A percentile compares a stretch with the other conserved stretches of the same genome.
Conservation (phyloP, 2,888 invertebrate genomes). For the Hoplodrina blanda region DNA sequence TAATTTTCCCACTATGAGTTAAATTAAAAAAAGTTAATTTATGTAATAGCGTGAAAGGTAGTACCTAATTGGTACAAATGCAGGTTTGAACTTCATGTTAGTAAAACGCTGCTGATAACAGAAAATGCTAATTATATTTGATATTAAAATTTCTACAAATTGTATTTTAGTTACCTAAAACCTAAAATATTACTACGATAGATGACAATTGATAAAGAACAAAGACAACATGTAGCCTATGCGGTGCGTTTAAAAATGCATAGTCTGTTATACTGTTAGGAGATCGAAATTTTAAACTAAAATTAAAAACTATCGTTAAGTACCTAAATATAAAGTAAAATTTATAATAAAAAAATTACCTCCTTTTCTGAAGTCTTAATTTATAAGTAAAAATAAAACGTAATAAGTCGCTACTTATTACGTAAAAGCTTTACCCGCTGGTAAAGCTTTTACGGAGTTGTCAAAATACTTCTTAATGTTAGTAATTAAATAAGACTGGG, state of each 20-base stretch:
- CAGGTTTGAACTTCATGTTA: constrained; percentile 11
- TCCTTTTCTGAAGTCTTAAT: constrained; percentile 9
- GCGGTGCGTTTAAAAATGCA: too few relatives aligned
- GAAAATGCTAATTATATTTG: neutral
- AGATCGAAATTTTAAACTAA: neutral
- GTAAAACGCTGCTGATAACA: constrained; percentile 23
- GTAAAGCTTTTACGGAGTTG: constrained; percentile 43
- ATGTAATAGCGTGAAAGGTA: neutral
- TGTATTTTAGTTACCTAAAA: too few relatives aligned
- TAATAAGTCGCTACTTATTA: constrained; percentile 4
- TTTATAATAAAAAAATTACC: constrained; percentile 8
- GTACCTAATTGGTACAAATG: neutral
- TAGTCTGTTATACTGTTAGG: neutral
- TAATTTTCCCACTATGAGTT: too few relatives aligned
- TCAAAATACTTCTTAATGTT: constrained; percentile 48
- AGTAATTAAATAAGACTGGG: constrained; percentile 44
- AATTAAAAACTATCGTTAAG: neutral
- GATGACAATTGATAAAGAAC: too few relatives aligned
- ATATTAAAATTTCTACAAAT: too few relatives aligned
- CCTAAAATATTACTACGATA: too few relatives aligned
- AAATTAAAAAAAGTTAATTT: too few relatives aligned
- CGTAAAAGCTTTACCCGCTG: neutral
- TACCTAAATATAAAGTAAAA: neutral
- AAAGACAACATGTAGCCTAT: too few relatives aligned
- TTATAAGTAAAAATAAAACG: constrained; percentile 30